Percentiles rank a stretch among this genome's conserved stretches.
Evolutionary conservation across 2,888 invertebrate genomes (phyloP).

Genomic region (Cephus sareptanus): DNA sequence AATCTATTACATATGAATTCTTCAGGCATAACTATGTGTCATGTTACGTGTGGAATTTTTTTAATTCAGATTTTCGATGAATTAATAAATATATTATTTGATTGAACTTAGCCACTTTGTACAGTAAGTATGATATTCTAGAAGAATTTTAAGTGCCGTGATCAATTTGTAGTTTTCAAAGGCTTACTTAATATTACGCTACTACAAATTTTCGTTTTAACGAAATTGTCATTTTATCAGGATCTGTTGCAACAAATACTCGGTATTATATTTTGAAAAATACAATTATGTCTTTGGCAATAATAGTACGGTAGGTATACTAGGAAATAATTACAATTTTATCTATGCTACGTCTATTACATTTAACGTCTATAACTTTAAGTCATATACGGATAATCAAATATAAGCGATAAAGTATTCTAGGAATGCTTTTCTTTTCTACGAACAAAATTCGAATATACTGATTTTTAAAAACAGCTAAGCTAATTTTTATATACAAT

Average conservation of each 20-base stretch:
- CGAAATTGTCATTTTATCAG: not conserved
- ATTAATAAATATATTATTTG: not conserved
- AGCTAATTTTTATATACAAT: conserved; percentile 26
- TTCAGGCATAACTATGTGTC: not conserved
- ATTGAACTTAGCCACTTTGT: not conserved
- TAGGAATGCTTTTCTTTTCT: not conserved
- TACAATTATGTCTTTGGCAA: not conserved
- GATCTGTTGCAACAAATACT: not conserved
- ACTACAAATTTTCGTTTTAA: not conserved
- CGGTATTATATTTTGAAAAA: not conserved
- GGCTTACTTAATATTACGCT: not conserved
- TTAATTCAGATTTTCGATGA: not conserved
- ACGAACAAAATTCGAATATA: not conserved
- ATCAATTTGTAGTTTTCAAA: not conserved
- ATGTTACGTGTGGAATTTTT: not conserved
- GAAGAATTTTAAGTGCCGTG: not conserved
- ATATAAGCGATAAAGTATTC: not conserved
- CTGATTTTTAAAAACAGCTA: not conserved
- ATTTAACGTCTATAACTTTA: not conserved
- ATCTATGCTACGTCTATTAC: not conserved
- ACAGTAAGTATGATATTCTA: not conserved
- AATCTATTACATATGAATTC: not conserved
- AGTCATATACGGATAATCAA: not conserved
- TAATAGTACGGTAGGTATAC: not conserved
- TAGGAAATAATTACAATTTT: not conserved